These are phyloP conservation scores for Furnarius figulus DNA, from an alignment of 2,113 vertebrate genomes.

Conservation along the genomic window DNA sequence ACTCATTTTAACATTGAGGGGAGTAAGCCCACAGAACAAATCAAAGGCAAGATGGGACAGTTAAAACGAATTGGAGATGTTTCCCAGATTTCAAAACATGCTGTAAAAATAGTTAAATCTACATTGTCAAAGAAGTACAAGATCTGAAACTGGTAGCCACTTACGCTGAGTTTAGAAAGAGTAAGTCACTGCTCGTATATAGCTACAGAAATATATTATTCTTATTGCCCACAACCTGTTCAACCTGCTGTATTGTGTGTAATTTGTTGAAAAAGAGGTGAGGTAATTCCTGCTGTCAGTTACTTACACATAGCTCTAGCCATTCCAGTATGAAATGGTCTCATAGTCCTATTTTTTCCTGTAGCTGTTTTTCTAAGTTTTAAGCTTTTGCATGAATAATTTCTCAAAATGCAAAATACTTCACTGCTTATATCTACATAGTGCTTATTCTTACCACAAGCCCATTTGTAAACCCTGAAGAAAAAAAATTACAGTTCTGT, in stretches of 20 bases:
- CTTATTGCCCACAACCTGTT: neutral
- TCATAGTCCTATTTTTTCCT: neutral
- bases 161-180: neutral
- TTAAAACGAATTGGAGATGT: neutral
- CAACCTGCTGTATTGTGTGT: neutral
- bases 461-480: neutral
- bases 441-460: neutral
- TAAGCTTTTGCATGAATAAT: neutral
- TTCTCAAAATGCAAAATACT: neutral
- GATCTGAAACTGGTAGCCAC: neutral
- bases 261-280: neutral
- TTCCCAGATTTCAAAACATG: neutral
- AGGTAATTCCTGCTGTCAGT: neutral
- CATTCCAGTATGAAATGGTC: neutral
- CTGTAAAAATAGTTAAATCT: neutral
- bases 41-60: neutral
- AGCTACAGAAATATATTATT: neutral
- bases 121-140: neutral
- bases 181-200: neutral
- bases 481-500: neutral
- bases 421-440: neutral
- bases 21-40: neutral
- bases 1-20: neutral
- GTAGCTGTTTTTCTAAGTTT: neutral
- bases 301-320: neutral